These are phyloP conservation scores for Philonicus albiceps DNA, from an alignment of 2,888 invertebrate species.

Conservation along the genomic window DNA sequence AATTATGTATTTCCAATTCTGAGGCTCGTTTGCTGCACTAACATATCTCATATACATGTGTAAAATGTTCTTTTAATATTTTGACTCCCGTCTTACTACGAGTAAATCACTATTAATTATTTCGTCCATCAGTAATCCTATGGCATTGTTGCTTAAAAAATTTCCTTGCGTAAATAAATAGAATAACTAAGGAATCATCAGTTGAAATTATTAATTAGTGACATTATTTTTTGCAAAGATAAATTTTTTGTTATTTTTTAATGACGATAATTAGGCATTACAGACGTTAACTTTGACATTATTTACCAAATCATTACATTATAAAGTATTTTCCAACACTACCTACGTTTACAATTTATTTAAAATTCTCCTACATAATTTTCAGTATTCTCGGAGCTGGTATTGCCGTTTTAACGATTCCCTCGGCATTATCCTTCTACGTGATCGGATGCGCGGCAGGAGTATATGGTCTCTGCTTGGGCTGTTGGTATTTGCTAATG, in stretches of 20 bases:
- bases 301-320: neutral
- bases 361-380: slow-evolving; percentile 50
- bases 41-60: too few species aligned
- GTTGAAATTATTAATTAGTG: neutral
- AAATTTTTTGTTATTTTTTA: neutral
- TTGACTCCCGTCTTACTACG: too few species aligned
- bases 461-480: slow-evolving; percentile 75
- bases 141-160: too few species aligned
- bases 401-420: slow-evolving; percentile 72
- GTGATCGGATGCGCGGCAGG: slow-evolving; percentile 72
- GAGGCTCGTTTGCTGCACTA: too few species aligned
- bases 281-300: neutral
- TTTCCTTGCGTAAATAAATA: too few species aligned
- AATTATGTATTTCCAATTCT: too few species aligned
- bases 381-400: slow-evolving; percentile 74
- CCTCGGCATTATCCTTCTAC: slow-evolving; percentile 72
- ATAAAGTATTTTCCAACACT: too few species aligned
- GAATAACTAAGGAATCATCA: too few species aligned
- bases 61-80: too few species aligned
- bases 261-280: neutral
- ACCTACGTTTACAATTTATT: neutral
- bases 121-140: too few species aligned
- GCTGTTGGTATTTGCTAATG: slow-evolving; percentile 79
- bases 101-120: too few species aligned
- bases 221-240: neutral